Base-by-base conservation (phyloP, 2,113 vertebrate genomes). In the Plecturocebus donacophilus region DNA sequence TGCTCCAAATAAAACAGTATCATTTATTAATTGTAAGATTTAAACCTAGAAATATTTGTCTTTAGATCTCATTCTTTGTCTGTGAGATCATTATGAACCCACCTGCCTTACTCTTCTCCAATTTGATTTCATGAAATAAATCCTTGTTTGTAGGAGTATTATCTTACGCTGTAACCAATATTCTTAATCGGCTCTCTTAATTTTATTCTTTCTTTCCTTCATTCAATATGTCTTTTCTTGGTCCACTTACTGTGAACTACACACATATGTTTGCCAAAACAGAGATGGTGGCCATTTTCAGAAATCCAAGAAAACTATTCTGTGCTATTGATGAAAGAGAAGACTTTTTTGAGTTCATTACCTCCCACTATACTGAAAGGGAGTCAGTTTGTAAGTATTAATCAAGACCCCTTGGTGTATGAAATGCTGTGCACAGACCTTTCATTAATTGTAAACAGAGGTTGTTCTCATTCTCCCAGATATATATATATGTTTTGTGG, bases 51-150 rank as follows among this genome's bases (percentile, higher is more conserved):
- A 6, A 11, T 8, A 25, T 25, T 49, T 90, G 20, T 79, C 75
- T 82, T 27, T n/a, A 25, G 75, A 80, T 83, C 2, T 42, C 25
- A 16, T 85, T 45, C 40, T 68, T 35, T 80, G 89, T 40, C 32
- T 6, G 0, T 5, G 5, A 70, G 30, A 42, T 64, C 10, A 23
- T 6, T 13, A 9, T 0, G 2, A 0, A 13, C 30, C 38, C 20
- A 21, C 35, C 38, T 38, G 3, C 20, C 32, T 45, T 58, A 5
- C 23, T 11, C 20, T 2, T 4, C 14, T 68, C 14, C 49, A 21
- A 7, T 23, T 58, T n/a, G 25, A 0, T 52, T 73, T 95, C 49
- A 5, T 40, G 23, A 70, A 81, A 70, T 52, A 56, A 49, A 32
- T 52, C 61, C 45, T 23, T 52, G 13, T 85, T 32, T 45, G 45